Evolutionary conservation across 2,888 invertebrate species (phyloP), one percentile per base, ranked within the genome.

Genomic region (Sphecodes monilicornis): DNA sequence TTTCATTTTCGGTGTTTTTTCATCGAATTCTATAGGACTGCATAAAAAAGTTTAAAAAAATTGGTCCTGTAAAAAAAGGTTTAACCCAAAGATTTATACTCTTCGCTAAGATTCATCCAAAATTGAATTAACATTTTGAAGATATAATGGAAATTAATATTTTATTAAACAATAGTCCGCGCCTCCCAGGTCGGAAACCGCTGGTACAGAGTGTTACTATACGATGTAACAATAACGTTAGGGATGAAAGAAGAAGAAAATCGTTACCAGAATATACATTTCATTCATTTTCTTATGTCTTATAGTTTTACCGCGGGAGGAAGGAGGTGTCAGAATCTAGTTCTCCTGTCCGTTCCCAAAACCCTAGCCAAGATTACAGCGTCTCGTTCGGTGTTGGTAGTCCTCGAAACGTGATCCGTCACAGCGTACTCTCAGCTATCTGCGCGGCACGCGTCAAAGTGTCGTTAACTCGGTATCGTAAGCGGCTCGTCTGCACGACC

Each of bases 401-500:
- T 66, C 26, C 2, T 46, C 69, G 68, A 39, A n/a, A 68, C 11
- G 22, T 18, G 11, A 39, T 39, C 41, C n/a, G 13, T 66, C 32
- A 10, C 68, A 68, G 29, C 29, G 6, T 2, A 18, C 18, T 16
- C 26, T n/a, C 16, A 36, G 3, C 32, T 69, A 79, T 43, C 54
- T 22, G 2, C 57, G 46, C 36, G 73, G 64, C 66, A 71, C 57
- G 69, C 41, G 80, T 80, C 85, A 76, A 80, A 68, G 74, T 54
- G 75, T 57, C 57, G 85, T 85, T 78, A 46, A 72, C 57, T 54
- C 36, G 39, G 43, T 76, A 76, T 81, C 73, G 82, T 78, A 78
- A 78, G 70, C 82, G 69, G 76, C 73, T 76, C 85, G 57, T 76
- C 82, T 46, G 41, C 70, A 13, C 36, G 29, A 18, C 86, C 86